Base-by-base conservation (phyloP, 1,140 invertebrate genomes). In the Aphaenogaster floridana region DNA sequence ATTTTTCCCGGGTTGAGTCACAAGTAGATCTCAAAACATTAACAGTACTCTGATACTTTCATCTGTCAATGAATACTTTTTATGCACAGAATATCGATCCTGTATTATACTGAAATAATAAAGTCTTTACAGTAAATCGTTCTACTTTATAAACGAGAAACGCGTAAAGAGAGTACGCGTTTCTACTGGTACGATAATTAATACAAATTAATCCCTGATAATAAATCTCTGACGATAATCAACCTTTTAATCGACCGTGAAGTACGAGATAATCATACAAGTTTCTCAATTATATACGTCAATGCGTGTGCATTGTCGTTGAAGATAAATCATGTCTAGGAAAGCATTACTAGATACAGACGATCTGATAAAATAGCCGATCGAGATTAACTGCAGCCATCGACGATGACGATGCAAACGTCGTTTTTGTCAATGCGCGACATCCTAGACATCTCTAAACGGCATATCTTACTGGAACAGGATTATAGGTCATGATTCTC, bases 401-500 rank as follows among this genome's bases (percentile, higher is more conserved):
- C 57, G n/a, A 63, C 15, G 39, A 36, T 54, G 42, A 36, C 42
- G 17, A 61, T 34, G 69, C 8, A 42, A 13, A 21, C 8, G 9
- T 15, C 17, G 13, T 78, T 78, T 78, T 69, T 69, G 15, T 68
- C 0, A 15, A 9, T 11, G 28, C n/a, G n/a, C 17, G 11, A 39
- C 11, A 50, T 50, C 17, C 36, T 36, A 57, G 13, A 71, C 48
- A 17, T 48, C 50, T 77, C 45, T 61, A 66, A 63, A 85, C 13
- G 28, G 28, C 17, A 21, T 48, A 39, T 52, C 11, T 84, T 74
- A 42, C 36, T 45, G 15, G 79, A 54, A 71, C 39, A 76, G 15
- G 21, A 85, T 84, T 64, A 85, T 77, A 36, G 71, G 81, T 85
- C 71, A 85, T 1, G 54, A 59, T 76, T 81, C 42, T 77, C 54